Evolutionary conservation across 2,888 invertebrate species (phyloP), one percentile per base, ranked within the genome.

Genomic region (Lacanobia oleracea): DNA sequence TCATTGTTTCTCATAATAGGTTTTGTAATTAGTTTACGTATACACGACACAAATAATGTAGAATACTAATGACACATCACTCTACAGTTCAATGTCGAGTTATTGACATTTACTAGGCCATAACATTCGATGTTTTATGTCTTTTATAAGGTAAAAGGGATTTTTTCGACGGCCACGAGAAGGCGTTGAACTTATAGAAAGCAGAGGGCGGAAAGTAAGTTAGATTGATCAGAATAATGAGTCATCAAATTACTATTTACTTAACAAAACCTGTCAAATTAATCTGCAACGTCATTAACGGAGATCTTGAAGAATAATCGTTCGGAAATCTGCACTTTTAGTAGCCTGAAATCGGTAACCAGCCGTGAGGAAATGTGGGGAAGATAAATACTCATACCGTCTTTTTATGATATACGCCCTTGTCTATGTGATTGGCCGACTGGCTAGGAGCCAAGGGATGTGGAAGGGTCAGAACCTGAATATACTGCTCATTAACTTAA

Each of bases 21-120:
- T 40, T 72, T 62, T 40, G 37, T 72, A 75, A 75, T 78, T 75
- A 12, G 48, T 78, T 63, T 78, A 59, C 40, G 45, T 62, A 43
- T 48, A 77, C 12, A 57, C 12, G 37, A 45, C 21, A 37, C 51
- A 48, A 59, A 21, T 69, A 27, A 45, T 57, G 21, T 71, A 16
- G 21, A 77, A 73, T 21, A 53, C 37, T 18, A 68, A 77, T 68
- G 45, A 48, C 57, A 63, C n/a, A n/a, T 61, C 21, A 56, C 14
- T 57, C 21, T 40, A 48, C n/a, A 48, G 57, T 62, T 53, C 18
- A 48, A 18, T 53, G 53, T n/a, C n/a, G 43, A 43, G 56, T 43
- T 50, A 50, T 60, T 59, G 48, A 21, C 23, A 73, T 51, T 76
- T 40, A 66, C 12, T 18, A 48, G 43, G 18, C 37, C 43, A 37